These are phyloP conservation scores for Syngnathus scovelli DNA, from an alignment of 2,113 vertebrate species.

Conservation along the genomic window DNA sequence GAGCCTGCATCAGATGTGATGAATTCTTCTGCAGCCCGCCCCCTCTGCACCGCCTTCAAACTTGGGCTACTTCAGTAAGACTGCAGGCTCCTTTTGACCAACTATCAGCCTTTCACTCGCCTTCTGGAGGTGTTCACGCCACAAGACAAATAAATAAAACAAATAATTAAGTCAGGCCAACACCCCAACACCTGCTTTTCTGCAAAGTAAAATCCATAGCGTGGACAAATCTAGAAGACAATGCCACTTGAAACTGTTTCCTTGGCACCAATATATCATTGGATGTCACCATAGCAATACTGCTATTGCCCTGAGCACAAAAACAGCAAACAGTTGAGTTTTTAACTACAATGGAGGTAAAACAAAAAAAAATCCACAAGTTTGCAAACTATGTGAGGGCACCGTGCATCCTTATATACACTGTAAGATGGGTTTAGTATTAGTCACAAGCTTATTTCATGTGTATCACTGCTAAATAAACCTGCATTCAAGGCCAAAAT, in stretches of 20 bases:
- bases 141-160: slow-evolving; percentile 32
- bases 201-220: no score
- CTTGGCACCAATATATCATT: background rate
- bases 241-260: background rate
- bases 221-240: no score
- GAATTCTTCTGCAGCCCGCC: slow-evolving; percentile 60
- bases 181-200: slow-evolving; percentile 2
- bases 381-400: background rate
- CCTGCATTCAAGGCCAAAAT: background rate
- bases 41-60: slow-evolving; percentile 18
- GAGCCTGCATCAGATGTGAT: slow-evolving; percentile 51
- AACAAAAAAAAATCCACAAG: no score
- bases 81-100: slow-evolving; percentile 38
- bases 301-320: background rate
- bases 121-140: slow-evolving; percentile 39
- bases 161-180: slow-evolving; percentile 31
- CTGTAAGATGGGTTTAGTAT: no score
- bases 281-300: background rate
- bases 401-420: background rate
- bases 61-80: slow-evolving; percentile 31
- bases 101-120: slow-evolving; percentile 59
- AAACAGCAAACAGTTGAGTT: background rate
- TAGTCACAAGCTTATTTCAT: background rate
- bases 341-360: background rate
- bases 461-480: background rate